Base-by-base conservation (phyloP, 2,797 vertebrate genomes). In the Gymnoscopelus microlampas region DNA sequence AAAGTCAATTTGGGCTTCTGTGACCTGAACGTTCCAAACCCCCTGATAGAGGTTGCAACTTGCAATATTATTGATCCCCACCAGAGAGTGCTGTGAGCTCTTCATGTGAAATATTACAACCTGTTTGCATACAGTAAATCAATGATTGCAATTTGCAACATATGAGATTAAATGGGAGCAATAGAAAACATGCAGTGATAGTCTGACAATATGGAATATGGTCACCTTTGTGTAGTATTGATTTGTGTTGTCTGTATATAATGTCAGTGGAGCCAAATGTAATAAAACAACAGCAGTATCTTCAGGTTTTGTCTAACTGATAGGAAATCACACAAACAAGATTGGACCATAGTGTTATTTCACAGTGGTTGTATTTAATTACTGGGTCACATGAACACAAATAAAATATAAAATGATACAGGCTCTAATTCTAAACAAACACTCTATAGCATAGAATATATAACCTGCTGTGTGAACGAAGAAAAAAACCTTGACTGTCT, bases 321-420 rank as follows among this genome's bases (percentile, higher is more conserved):
- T 39, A n/a, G 3, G 56, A n/a, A 4, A 0, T 49, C 5, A 0
- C 44, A 50, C 6, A 35, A 24, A 57, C 13, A 59, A 1, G 50
- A 59, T 0, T 15, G n/a, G 0, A 2, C 0, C 0, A 53, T 19
- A 23, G 3, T 44, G 39, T 68, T 73, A 14, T 68, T 81, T 60
- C 63, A 70, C 48, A 79, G 19, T 47, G 54, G 23, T 55, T 74
- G 0, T 54, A 66, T 85, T 89, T 84, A 88, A 80, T 90, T 59
- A 71, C 72, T 70, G 67, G 77, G 71, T 76, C 23, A 70, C 39
- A 68, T 67, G 23, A 68, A 67, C 35, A 47, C 24, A 78, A 81
- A 72, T 54, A 60, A 55, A 44, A 73, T 86, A 74, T 60, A 79
- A 82, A 88, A 87, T 78, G 3, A 76, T 48, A 71, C 55, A 73